Evolutionary conservation across 2,113 vertebrate genomes (phyloP).

Genomic region (Oxygymnocypris stewartii): DNA sequence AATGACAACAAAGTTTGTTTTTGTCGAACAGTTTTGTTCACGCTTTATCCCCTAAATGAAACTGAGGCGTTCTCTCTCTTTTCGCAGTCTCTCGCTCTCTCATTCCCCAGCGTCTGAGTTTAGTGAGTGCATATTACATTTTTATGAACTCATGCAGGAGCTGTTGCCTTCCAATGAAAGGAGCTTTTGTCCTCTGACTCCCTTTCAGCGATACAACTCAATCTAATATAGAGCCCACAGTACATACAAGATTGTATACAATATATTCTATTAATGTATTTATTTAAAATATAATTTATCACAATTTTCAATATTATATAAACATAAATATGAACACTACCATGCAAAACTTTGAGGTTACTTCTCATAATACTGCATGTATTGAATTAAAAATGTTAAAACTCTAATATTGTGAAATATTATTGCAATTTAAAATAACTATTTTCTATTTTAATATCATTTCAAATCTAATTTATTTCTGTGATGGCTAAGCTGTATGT

Average conservation of each 20-base stretch:
- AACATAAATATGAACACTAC: not conserved
- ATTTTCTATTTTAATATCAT: not conserved
- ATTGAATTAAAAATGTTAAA: too few species aligned
- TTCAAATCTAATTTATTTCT: too few species aligned
- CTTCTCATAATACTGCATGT: not conserved
- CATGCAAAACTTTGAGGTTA: not conserved
- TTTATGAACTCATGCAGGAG: constrained; percentile 58
- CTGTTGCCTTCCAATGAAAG: constrained; percentile 61
- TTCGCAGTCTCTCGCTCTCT: not conserved
- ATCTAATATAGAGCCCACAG: constrained; percentile 60
- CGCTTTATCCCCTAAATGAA: not conserved
- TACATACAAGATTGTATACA: constrained; percentile 42
- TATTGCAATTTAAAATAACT: not conserved
- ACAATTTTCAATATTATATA: not conserved
- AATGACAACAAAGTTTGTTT: constrained; percentile 38
- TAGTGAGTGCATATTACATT: constrained; percentile 53
- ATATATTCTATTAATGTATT: not conserved
- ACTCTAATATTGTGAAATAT: not conserved
- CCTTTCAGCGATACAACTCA: constrained; percentile 58
- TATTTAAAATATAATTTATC: not conserved
- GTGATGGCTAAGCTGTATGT: not conserved
- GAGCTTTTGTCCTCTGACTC: constrained; percentile 61
- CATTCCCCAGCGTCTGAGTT: constrained; percentile 30
- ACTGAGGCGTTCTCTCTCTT: not conserved
- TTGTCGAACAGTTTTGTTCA: not conserved